Percentiles rank a stretch among this genome's conserved stretches.
Conservation (phyloP, 2,113 vertebrate species). For the Prunella fulvescens region DNA sequence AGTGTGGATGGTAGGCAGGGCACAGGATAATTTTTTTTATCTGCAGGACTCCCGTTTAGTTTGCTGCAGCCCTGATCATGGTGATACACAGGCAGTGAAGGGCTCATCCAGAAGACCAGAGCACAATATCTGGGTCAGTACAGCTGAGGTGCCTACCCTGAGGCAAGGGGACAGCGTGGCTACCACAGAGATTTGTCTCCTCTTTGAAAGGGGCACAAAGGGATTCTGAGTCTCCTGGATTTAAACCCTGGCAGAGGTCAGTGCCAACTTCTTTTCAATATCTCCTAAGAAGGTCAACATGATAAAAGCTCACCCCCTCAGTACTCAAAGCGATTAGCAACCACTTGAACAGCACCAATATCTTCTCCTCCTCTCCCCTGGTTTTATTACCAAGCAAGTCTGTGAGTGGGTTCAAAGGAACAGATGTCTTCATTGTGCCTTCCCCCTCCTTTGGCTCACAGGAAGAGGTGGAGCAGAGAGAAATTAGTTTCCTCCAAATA, state of each 20-base stretch:
- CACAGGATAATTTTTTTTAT: neutral
- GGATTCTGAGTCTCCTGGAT: neutral
- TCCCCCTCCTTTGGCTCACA: neutral
- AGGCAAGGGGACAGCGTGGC: neutral
- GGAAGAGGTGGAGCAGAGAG: conserved; percentile 22
- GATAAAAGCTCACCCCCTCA: conserved; percentile 27
- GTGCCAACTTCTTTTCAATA: conserved; percentile 44
- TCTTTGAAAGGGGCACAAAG: conserved; percentile 18
- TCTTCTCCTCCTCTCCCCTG: neutral
- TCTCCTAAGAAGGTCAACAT: conserved; percentile 16
- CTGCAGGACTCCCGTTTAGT: neutral
- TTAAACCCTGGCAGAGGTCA: conserved; percentile 41
- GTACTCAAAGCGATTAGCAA: conserved; percentile 13
- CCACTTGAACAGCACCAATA: neutral
- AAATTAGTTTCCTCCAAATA: conserved; percentile 12
- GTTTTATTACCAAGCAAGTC: conserved; percentile 12
- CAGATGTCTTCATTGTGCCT: conserved; percentile 59
- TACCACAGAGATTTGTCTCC: conserved; percentile 3
- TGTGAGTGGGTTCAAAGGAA: conserved; percentile 42
- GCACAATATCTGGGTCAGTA: neutral
- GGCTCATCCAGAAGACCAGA: neutral
- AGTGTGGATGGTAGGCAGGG: neutral
- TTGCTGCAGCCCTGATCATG: neutral
- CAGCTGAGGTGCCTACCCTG: neutral
- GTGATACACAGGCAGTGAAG: neutral